Base-by-base conservation (phyloP, 2,797 vertebrate genomes). In the Morus bassanus region DNA sequence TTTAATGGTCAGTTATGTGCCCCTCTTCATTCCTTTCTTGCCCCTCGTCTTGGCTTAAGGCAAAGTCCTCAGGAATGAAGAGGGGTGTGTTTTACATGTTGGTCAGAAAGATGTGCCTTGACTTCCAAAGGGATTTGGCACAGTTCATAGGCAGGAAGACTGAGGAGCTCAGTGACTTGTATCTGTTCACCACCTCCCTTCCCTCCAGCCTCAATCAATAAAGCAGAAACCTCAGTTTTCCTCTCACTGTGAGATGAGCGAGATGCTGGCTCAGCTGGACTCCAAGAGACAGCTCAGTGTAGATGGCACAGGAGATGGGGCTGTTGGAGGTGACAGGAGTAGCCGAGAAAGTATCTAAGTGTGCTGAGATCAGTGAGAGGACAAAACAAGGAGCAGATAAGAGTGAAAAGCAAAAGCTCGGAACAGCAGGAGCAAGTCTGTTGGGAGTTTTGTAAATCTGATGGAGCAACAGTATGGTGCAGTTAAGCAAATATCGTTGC, bases 361-460 rank as follows among this genome's bases (percentile, higher is more conserved):
- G 11, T 35, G 35, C 43, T 27, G 39, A 53, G 16, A 18, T 53
- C 43, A 56, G 48, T 6, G 21, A 86, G 25, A 48, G 59, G 24
- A 30, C 41, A 77, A 76, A 87, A 39, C 0, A 1, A 30, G 37
- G 39, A 91, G 25, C 10, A 41, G 54, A 0, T 39, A 33, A 35
- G 12, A 69, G 39, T 18, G 60, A 70, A 72, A 75, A 86, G 30
- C 28, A 35, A 81, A 59, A 7, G 2, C 27, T 15, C 1, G 1
- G 53, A 67, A n/a, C 17, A 45, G 54, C 69, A 76, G 46, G n/a
- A 92, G 56, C 28, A 43, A 60, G 68, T 15, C 76, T 63, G 35
- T 73, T 85, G 28, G 56, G 35, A 88, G 60, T 91, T 93, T 73
- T 85, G 70, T 76, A 95, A 89, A 75, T 33, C 14, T 1, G 25